Evolutionary conservation across 1,140 invertebrate genomes (phyloP).

Genomic region (Drosophila varians): DNA sequence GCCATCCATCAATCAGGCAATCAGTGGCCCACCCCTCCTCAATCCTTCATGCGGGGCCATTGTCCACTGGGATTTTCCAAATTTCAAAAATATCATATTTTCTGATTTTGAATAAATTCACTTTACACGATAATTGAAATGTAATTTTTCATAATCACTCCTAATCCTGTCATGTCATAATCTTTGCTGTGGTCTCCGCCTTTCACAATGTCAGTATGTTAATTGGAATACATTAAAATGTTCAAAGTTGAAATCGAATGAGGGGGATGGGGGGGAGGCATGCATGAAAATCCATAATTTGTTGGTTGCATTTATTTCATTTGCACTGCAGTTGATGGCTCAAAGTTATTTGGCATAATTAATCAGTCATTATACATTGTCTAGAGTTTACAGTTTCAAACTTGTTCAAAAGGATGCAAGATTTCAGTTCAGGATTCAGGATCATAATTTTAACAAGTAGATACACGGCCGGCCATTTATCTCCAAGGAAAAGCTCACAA

Average conservation of each 20-base stretch:
- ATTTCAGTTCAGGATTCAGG: no score
- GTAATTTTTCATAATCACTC: constrained; percentile 62
- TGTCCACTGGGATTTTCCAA: not conserved
- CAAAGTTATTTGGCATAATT: constrained; percentile 1
- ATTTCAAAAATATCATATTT: no score
- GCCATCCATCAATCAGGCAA: constrained; percentile 54
- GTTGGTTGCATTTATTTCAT: constrained; percentile 4
- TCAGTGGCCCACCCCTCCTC: constrained; percentile 12
- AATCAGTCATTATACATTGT: not conserved
- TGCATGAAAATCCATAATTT: constrained; percentile 14
- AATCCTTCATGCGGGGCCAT: constrained; percentile 19
- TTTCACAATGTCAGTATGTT: constrained; percentile 5
- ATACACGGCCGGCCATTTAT: no score
- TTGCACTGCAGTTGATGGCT: constrained; percentile 6
- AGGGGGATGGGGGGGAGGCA: constrained; percentile 16
- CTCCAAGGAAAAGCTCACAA: not conserved
- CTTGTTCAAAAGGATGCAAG: no score
- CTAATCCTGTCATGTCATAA: constrained; percentile 41
- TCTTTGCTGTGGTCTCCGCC: not conserved
- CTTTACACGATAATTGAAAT: constrained; percentile 49
- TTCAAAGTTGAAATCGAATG: not conserved
- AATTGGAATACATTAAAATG: constrained; percentile 33
- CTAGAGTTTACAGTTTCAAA: no score
- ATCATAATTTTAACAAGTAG: no score
- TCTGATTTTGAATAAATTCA: constrained; percentile 26